These are phyloP conservation scores for Podiceps cristatus DNA, from an alignment of 2,113 vertebrate species.

Conservation along the genomic window DNA sequence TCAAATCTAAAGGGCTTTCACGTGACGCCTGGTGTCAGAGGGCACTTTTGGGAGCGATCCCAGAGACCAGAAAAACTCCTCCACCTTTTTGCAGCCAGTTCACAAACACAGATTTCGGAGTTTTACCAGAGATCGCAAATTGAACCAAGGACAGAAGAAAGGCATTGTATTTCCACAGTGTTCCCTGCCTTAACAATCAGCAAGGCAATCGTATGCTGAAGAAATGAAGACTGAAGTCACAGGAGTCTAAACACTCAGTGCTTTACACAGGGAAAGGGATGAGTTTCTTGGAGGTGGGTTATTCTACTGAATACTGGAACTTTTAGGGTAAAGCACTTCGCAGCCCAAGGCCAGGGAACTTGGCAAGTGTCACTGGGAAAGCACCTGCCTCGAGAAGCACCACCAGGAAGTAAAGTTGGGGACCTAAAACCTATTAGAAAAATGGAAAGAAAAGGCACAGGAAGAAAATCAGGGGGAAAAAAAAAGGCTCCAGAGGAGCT, in stretches of 20 bases:
- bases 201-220: background rate
- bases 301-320: background rate
- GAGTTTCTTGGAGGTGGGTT: background rate
- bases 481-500: background rate
- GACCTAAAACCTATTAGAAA: background rate
- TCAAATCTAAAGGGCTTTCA: background rate
- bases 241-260: background rate
- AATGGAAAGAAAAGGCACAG: background rate
- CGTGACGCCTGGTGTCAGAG: fast-evolving
- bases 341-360: background rate
- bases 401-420: background rate
- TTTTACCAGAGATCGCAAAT: background rate
- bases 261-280: background rate
- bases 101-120: background rate
- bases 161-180: background rate
- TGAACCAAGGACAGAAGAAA: background rate
- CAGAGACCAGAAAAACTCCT: background rate
- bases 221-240: background rate
- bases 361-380: background rate
- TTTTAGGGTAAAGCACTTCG: background rate
- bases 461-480: fast-evolving
- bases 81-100: background rate
- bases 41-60: background rate
- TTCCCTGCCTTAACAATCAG: background rate
- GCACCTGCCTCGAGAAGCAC: background rate